These are phyloP conservation scores for Gyps fulvus DNA, from an alignment of 2,113 vertebrate species.

Conservation along the genomic window DNA sequence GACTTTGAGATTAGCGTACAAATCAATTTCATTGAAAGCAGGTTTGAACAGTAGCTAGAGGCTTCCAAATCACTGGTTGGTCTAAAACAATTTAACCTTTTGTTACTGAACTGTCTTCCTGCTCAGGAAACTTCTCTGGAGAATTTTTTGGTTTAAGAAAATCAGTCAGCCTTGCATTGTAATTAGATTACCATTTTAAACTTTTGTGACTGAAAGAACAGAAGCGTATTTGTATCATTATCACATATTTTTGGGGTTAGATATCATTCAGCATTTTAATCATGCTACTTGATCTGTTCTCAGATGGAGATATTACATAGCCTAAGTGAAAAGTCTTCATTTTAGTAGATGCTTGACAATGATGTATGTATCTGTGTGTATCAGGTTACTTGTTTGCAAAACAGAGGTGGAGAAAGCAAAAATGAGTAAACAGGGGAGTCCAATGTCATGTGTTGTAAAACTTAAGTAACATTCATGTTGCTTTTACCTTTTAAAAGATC, in stretches of 20 bases:
- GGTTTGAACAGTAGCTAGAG: slow-evolving; percentile 55
- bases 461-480: neutral
- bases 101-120: slow-evolving; percentile 41
- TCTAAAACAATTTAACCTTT: slow-evolving; percentile 19
- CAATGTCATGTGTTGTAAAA: neutral
- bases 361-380: neutral
- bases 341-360: neutral
- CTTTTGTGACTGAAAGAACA: slow-evolving; percentile 13
- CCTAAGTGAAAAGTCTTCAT: neutral
- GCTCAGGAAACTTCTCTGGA: slow-evolving; percentile 39
- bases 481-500: neutral
- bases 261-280: neutral
- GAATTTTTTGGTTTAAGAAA: slow-evolving; percentile 33
- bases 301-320: neutral
- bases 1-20: slow-evolving; percentile 44
- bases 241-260: neutral
- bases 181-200: slow-evolving; percentile 55
- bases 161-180: slow-evolving; percentile 21
- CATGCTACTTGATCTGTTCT: neutral
- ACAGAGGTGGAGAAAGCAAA: neutral
- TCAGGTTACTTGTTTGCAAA: slow-evolving; percentile 17
- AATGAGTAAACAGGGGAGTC: neutral
- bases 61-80: neutral
- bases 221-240: slow-evolving; percentile 24
- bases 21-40: slow-evolving; percentile 53